Evolutionary conservation across 2,888 invertebrate species (phyloP).

Genomic region (Limnephilus marmoratus): DNA sequence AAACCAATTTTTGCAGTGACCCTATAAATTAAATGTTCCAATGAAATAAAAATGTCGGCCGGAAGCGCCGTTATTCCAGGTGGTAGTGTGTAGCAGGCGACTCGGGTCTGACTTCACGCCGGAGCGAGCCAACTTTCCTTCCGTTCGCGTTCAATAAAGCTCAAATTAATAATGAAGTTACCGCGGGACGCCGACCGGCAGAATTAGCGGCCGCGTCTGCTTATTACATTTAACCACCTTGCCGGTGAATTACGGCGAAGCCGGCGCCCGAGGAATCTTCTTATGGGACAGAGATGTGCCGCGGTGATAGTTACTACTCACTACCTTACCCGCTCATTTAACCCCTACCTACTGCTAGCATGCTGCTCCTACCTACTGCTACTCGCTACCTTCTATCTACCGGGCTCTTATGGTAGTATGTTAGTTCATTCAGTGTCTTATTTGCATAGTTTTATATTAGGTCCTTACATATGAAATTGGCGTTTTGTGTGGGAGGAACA

Average conservation of each 20-base stretch:
- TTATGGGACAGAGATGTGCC: conserved; percentile 25
- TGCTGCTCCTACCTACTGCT: not conserved
- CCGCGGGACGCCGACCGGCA: conserved; percentile 42
- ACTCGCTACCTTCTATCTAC: not conserved
- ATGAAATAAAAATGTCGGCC: not conserved
- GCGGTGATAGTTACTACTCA: conserved; percentile 9
- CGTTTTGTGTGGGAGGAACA: no score
- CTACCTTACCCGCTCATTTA: not conserved
- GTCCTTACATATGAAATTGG: no score
- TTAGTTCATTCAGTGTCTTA: not conserved
- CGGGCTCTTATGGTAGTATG: not conserved
- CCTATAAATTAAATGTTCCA: not conserved
- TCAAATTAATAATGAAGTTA: conserved; percentile 59
- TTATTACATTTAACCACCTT: conserved; percentile 58
- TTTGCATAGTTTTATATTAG: not conserved
- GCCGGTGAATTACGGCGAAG: conserved; percentile 31
- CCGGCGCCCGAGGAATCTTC: conserved; percentile 51
- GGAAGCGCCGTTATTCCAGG: not conserved
- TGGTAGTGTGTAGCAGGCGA: not conserved
- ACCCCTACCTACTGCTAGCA: not conserved
- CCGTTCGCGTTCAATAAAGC: conserved; percentile 56
- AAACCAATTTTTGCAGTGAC: not conserved
- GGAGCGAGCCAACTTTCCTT: conserved; percentile 17
- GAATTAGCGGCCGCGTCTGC: conserved; percentile 55
- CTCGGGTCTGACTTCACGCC: not conserved